These are phyloP conservation scores for Terebella lapidaria DNA, from an alignment of 2,888 invertebrate genomes.

Conservation along the genomic window DNA sequence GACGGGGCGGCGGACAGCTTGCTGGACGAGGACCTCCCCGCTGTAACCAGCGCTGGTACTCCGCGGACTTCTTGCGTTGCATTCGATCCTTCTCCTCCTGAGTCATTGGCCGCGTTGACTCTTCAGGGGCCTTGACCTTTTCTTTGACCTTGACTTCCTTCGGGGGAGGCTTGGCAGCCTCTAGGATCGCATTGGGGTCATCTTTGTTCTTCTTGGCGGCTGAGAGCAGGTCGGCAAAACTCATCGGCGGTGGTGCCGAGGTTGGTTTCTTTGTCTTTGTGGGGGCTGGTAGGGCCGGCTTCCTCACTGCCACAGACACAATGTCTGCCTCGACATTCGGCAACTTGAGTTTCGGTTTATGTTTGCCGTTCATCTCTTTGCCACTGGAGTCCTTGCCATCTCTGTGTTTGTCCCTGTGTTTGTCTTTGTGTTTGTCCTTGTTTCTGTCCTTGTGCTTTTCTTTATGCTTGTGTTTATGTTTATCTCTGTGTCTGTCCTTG, in stretches of 20 bases:
- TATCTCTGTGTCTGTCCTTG: background rate
- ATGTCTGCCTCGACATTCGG: background rate
- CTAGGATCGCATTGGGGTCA: background rate
- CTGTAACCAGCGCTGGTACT: background rate
- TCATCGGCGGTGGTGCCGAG: background rate
- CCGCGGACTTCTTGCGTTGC: background rate
- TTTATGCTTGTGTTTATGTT: background rate
- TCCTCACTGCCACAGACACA: background rate
- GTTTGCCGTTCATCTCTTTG: too few species aligned
- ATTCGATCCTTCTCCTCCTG: background rate
- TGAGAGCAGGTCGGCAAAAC: background rate
- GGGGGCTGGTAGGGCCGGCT: background rate
- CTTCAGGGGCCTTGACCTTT: background rate
- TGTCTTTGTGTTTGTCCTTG: background rate
- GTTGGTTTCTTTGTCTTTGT: background rate
- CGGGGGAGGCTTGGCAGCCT: background rate
- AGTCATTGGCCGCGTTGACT: background rate
- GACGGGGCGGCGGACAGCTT: background rate
- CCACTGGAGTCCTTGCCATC: too few species aligned
- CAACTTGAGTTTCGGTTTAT: too few species aligned
- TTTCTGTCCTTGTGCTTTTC: background rate
- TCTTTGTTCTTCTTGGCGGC: background rate
- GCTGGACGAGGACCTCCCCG: background rate
- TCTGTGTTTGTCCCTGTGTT: background rate
- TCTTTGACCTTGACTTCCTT: background rate